These are phyloP conservation scores for Gadopsis marmoratus DNA, from an alignment of 2,797 vertebrate species.

Conservation along the genomic window DNA sequence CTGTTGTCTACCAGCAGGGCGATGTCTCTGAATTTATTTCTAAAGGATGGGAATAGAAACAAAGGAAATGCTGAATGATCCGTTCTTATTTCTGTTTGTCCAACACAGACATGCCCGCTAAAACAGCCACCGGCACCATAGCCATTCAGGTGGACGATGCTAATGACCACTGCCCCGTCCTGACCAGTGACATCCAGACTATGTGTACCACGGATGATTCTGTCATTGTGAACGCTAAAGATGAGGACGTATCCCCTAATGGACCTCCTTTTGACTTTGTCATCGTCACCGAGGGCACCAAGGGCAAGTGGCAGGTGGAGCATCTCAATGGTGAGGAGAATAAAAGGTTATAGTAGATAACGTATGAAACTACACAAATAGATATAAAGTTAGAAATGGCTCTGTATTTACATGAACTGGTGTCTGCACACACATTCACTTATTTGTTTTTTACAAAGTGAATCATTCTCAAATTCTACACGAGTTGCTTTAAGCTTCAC, in stretches of 20 bases:
- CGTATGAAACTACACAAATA: too few relatives aligned
- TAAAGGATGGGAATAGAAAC: background rate
- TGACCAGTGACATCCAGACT: conserved; percentile 73
- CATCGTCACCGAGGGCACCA: conserved; percentile 81
- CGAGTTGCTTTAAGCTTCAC: background rate
- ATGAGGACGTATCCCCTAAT: conserved; percentile 86
- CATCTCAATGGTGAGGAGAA: conserved; percentile 86
- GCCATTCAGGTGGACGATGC: conserved; percentile 74
- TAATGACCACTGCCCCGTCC: conserved; percentile 91
- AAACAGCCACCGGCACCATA: conserved; percentile 86
- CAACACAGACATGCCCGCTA: conserved; percentile 79
- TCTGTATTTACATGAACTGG: background rate
- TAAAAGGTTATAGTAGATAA: too few relatives aligned
- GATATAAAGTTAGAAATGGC: background rate
- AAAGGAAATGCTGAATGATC: conserved; percentile 9
- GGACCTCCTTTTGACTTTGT: conserved; percentile 88
- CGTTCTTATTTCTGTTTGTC: conserved; percentile 10
- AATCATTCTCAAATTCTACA: too few relatives aligned
- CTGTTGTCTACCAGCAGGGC: background rate
- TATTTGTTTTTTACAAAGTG: background rate
- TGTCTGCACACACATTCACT: background rate
- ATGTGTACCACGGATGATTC: conserved; percentile 80
- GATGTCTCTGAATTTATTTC: background rate
- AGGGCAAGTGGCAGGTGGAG: conserved; percentile 85
- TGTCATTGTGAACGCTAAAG: conserved; percentile 86